phyloP scores from a whole-genome alignment of 2,797 vertebrate genomes.

The Cuculus canorus region DNA sequence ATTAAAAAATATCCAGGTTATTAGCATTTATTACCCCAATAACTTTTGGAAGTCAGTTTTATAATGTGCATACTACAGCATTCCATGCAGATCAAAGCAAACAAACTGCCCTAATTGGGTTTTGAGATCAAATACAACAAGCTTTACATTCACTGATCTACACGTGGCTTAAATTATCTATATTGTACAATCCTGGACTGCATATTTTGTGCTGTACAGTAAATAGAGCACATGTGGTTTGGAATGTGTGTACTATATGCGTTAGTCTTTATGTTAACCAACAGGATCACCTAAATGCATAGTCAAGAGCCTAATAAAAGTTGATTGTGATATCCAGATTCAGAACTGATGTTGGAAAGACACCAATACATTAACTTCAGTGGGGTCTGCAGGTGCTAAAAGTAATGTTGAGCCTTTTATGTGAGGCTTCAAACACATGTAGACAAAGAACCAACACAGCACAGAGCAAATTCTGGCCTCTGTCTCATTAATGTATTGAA shows the following conservation, averaged over 20 bases:
- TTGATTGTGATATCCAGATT: neutral
- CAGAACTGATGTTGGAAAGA: neutral
- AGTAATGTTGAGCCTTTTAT: neutral
- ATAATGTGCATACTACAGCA: slow-evolving; percentile 21
- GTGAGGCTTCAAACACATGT: neutral
- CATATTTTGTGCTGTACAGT: neutral
- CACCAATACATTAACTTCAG: neutral
- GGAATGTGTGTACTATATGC: neutral
- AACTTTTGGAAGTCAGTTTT: slow-evolving; percentile 39
- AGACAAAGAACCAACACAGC: neutral
- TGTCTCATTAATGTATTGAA: neutral
- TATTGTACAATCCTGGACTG: neutral
- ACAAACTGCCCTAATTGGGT: slow-evolving; percentile 38
- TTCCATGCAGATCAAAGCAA: slow-evolving; percentile 54
- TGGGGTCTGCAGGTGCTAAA: neutral
- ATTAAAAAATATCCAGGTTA: neutral
- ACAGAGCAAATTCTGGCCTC: neutral
- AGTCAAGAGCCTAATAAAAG: neutral
- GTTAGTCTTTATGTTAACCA: neutral
- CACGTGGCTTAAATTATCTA: slow-evolving; percentile 41
- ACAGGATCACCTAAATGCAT: neutral
- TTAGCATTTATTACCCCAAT: slow-evolving; percentile 49
- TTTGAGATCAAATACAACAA: slow-evolving; percentile 43
- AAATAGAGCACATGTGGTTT: slow-evolving; percentile 8
- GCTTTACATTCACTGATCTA: slow-evolving; percentile 15